Percentiles rank a stretch among this genome's conserved stretches.
Evolutionary conservation across 2,888 invertebrate genomes (phyloP).

Genomic region (Clanis bilineata): DNA sequence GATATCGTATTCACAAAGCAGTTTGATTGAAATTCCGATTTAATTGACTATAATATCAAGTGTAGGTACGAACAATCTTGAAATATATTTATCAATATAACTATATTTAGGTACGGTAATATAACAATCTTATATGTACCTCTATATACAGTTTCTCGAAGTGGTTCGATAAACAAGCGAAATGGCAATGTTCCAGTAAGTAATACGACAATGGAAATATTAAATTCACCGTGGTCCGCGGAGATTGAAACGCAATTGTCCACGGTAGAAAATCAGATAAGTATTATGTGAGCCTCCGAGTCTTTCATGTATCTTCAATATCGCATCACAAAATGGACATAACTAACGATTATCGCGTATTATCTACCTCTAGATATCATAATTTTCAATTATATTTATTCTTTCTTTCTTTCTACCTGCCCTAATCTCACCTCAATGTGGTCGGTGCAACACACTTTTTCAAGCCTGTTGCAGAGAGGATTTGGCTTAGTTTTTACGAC

Average conservation of each 20-base stretch:
- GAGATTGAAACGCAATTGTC: conserved; percentile 15
- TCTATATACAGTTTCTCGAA: no score
- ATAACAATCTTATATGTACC: no score
- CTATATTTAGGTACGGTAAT: no score
- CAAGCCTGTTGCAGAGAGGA: no score
- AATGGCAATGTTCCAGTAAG: conserved; percentile 11
- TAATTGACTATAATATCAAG: not conserved
- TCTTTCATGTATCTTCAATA: conserved; percentile 11
- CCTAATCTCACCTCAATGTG: no score
- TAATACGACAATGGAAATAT: conserved; percentile 13
- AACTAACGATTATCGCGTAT: no score
- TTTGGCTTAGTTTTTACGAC: no score
- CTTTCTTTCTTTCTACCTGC: no score
- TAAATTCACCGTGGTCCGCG: not conserved
- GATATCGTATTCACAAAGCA: not conserved
- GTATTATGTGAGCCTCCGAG: conserved; percentile 8
- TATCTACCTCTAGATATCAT: no score
- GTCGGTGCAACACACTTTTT: no score
- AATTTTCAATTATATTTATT: no score
- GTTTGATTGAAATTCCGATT: not conserved
- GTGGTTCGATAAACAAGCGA: not conserved
- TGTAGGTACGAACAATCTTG: not conserved
- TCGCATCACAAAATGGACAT: not conserved
- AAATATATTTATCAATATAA: no score
- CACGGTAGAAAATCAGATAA: not conserved